Evolutionary conservation across 2,888 invertebrate genomes (phyloP).

Genomic region (Sycophila texana): DNA sequence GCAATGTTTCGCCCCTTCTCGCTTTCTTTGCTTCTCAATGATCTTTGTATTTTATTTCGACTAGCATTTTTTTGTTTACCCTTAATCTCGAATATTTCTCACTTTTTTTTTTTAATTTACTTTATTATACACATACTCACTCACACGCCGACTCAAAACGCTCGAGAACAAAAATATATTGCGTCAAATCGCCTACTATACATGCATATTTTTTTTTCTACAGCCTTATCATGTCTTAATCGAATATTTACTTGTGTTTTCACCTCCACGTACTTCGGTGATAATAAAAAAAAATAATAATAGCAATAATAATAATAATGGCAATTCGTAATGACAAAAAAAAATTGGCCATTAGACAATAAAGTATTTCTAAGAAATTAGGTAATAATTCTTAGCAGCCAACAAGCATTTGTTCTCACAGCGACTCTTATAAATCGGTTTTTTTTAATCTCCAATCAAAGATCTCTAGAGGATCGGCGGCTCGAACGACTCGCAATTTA

Average conservation of each 20-base stretch:
- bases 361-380: conserved; percentile 10
- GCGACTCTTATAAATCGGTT: not conserved
- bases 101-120: conserved; percentile 22
- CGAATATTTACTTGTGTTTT: conserved; percentile 43
- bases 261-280: not conserved
- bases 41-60: conserved; percentile 48
- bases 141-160: conserved; percentile 32
- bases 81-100: conserved; percentile 30
- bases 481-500: not conserved
- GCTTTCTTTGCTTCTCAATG: conserved; percentile 6
- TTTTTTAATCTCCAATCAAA: not conserved
- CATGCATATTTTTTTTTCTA: conserved; percentile 63
- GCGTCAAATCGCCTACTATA: conserved; percentile 62
- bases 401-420: conserved; percentile 24
- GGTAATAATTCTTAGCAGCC: conserved; percentile 24
- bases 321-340: conserved; percentile 22
- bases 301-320: no score
- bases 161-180: conserved; percentile 56
- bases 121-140: conserved; percentile 11
- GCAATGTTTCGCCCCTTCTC: conserved; percentile 39
- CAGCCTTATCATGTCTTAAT: conserved; percentile 64
- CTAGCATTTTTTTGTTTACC: conserved; percentile 42
- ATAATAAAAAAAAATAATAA: not conserved
- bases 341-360: conserved; percentile 10
- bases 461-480: conserved; percentile 10